Percentiles rank a stretch among this genome's conserved stretches.
Evolutionary conservation across 2,888 invertebrate genomes (phyloP).

Genomic region (Synergus umbraculus): DNA sequence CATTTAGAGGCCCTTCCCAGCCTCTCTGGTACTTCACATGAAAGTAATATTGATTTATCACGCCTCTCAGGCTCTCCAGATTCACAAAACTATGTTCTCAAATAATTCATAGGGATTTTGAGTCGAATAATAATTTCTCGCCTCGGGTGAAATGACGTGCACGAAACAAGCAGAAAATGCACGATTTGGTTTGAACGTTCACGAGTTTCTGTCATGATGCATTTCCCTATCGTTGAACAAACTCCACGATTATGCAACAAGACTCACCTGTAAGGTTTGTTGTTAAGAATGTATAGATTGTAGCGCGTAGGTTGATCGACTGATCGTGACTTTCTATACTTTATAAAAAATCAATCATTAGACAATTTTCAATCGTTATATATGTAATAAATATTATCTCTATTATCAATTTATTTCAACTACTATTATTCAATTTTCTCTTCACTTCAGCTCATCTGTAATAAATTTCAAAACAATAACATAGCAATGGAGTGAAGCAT

Average conservation of each 20-base stretch:
- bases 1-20: slow-evolving; percentile 18
- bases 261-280: slow-evolving; percentile 52
- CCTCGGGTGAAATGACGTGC: slow-evolving; percentile 1
- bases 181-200: slow-evolving; percentile 25
- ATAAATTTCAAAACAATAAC: no score
- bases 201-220: slow-evolving; percentile 15
- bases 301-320: slow-evolving; percentile 47
- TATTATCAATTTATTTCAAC: not conserved
- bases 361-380: not conserved
- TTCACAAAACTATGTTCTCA: not conserved
- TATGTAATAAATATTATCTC: not conserved
- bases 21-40: slow-evolving; percentile 14
- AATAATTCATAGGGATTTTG: slow-evolving; percentile 4
- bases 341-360: not conserved
- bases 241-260: slow-evolving; percentile 54
- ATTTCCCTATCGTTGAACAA: slow-evolving; percentile 43
- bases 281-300: slow-evolving; percentile 45
- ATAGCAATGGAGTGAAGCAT: no score
- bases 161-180: not conserved
- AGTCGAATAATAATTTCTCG: not conserved
- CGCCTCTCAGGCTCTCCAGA: not conserved
- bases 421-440: no score
- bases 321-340: slow-evolving; percentile 42
- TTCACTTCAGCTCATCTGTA: no score
- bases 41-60: slow-evolving; percentile 28